phyloP scores from a whole-genome alignment of 2,113 vertebrate species.

The Cochlearius cochlearius region DNA sequence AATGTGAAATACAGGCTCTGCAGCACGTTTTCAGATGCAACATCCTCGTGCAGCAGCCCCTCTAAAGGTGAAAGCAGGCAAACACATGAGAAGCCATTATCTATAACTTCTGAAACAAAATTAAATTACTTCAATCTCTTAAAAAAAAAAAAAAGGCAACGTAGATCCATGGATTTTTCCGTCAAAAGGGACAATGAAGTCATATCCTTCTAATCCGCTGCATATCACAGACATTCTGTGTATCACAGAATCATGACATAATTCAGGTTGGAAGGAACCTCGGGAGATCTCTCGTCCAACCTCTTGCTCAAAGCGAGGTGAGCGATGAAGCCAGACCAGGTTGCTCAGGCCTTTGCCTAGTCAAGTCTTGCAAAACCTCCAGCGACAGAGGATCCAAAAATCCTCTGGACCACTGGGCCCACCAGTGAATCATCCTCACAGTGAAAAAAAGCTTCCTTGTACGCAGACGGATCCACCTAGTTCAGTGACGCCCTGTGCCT shows the following conservation, averaged over 20 bases:
- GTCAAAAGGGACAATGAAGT: not conserved
- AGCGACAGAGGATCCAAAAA: not conserved
- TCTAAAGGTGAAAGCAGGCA: not conserved
- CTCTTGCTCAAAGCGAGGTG: not conserved
- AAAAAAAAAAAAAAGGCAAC: not conserved
- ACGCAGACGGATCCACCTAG: not conserved
- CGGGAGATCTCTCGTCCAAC: not conserved
- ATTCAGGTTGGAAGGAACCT: not conserved
- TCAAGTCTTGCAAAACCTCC: not conserved
- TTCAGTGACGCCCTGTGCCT: too few relatives aligned
- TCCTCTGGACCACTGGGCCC: not conserved
- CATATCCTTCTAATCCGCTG: not conserved
- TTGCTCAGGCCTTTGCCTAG: not conserved
- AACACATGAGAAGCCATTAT: not conserved
- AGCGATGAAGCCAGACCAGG: not conserved
- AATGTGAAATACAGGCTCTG: not conserved
- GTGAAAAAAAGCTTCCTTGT: not conserved
- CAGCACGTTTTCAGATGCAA: not conserved
- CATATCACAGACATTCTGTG: not conserved
- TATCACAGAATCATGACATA: not conserved
- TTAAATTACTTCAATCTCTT: not conserved
- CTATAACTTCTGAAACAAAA: not conserved
- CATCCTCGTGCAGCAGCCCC: not conserved
- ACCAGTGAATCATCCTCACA: too few relatives aligned
- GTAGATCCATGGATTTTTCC: not conserved